Evolutionary conservation across 2,888 invertebrate species (phyloP).

Genomic region (Agrochola macilenta): DNA sequence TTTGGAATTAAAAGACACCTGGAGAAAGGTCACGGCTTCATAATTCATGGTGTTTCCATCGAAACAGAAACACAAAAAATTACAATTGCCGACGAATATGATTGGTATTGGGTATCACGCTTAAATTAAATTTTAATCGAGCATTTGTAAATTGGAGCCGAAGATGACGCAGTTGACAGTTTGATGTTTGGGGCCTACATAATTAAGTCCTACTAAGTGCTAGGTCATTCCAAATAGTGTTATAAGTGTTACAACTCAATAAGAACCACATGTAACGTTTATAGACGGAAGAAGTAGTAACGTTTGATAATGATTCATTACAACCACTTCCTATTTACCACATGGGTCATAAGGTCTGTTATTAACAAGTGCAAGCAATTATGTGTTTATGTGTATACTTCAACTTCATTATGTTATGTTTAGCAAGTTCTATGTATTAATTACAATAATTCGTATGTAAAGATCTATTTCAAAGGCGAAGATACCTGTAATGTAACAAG

Average conservation of each 20-base stretch:
- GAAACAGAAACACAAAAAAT: conserved; percentile 19
- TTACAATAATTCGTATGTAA: background rate
- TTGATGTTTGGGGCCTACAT: background rate
- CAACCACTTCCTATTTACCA: conserved; percentile 39
- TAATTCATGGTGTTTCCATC: conserved; percentile 34
- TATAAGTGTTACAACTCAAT: background rate
- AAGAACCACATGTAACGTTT: background rate
- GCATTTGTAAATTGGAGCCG: background rate
- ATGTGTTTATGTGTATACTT: conserved; percentile 2
- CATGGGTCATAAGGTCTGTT: conserved; percentile 28
- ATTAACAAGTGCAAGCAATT: conserved; percentile 20
- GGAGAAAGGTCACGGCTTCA: conserved; percentile 42
- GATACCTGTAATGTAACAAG: background rate
- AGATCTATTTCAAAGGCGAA: background rate
- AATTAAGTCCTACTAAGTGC: background rate
- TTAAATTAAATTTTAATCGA: background rate
- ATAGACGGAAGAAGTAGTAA: conserved; percentile 33
- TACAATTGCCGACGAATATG: conserved; percentile 2
- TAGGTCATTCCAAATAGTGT: background rate
- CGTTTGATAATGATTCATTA: conserved; percentile 45
- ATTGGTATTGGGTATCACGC: background rate
- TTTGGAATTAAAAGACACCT: conserved; percentile 51
- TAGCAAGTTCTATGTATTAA: background rate
- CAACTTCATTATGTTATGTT: background rate
- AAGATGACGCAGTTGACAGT: background rate